Evolutionary conservation across 1,140 invertebrate genomes (phyloP).

Genomic region (Trigoniulus corallinus): DNA sequence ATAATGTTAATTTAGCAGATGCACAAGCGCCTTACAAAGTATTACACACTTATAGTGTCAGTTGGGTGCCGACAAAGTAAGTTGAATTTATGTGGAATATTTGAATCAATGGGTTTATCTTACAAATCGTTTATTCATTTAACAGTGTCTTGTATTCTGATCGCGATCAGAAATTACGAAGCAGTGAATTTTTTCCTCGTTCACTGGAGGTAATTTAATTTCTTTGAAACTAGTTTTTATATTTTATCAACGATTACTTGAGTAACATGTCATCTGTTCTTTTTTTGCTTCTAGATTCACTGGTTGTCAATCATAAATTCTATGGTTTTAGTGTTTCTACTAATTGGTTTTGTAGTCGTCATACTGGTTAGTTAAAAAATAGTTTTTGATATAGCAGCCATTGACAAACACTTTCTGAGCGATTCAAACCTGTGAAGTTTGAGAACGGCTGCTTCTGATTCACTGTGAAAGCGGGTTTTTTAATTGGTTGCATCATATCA

Average conservation of each 20-base stretch:
- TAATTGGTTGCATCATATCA: background rate
- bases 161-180: conserved; percentile 23
- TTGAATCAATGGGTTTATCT: background rate
- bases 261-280: background rate
- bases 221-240: conserved; percentile 1
- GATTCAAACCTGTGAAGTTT: too few species aligned
- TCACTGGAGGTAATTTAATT: conserved; percentile 26
- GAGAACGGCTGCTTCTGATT: too few species aligned
- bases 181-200: conserved; percentile 33
- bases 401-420: too few species aligned
- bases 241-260: conserved; percentile 13
- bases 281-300: conserved; percentile 26
- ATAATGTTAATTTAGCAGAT: conserved; percentile 26
- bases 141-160: conserved; percentile 27
- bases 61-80: conserved; percentile 30
- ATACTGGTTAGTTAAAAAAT: conserved; percentile 30
- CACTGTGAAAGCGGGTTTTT: background rate
- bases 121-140: conserved; percentile 1
- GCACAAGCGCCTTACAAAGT: conserved; percentile 21
- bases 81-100: conserved; percentile 8
- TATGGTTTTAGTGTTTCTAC: conserved; percentile 33
- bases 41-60: conserved; percentile 31
- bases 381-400: background rate
- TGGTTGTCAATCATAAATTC: conserved; percentile 39
- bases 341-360: conserved; percentile 35